Evolutionary conservation across 2,797 vertebrate genomes (phyloP).

Genomic region (Peromyscus eremicus): DNA sequence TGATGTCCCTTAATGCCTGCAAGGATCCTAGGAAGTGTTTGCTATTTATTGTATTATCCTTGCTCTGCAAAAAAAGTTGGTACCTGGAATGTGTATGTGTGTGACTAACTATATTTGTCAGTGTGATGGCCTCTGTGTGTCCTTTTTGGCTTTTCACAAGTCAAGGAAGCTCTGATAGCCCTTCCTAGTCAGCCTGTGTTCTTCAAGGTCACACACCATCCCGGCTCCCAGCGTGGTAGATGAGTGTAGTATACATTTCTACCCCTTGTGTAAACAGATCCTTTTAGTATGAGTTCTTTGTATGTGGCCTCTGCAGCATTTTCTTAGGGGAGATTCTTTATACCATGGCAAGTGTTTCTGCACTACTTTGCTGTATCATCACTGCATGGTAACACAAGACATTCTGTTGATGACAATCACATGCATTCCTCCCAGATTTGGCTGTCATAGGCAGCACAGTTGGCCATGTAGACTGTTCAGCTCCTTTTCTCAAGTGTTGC

Average conservation of each 20-base stretch:
- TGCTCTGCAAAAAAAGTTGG: conserved; percentile 23
- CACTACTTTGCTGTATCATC: not conserved
- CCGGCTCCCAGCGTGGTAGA: not conserved
- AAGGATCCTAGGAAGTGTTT: not conserved
- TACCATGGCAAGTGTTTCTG: too few species aligned
- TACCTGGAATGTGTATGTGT: not conserved
- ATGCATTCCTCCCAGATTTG: not conserved
- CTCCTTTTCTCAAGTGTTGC: not conserved
- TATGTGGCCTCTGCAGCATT: not conserved
- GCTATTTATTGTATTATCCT: not conserved
- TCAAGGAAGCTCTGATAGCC: not conserved
- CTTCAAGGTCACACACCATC: not conserved
- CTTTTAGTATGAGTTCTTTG: not conserved
- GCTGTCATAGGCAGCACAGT: not conserved
- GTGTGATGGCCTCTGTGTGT: not conserved
- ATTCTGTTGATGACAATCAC: not conserved
- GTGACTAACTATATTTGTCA: not conserved
- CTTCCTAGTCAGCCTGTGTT: not conserved
- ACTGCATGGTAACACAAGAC: not conserved
- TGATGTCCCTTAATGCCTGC: not conserved
- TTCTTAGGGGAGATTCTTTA: not conserved
- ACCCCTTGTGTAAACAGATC: not conserved
- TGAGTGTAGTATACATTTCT: not conserved
- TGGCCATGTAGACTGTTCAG: not conserved
- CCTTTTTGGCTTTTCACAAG: not conserved